Evolutionary conservation across 2,797 vertebrate genomes (phyloP), one percentile per base, ranked within the genome.

Genomic region (Chaunax sp.): DNA sequence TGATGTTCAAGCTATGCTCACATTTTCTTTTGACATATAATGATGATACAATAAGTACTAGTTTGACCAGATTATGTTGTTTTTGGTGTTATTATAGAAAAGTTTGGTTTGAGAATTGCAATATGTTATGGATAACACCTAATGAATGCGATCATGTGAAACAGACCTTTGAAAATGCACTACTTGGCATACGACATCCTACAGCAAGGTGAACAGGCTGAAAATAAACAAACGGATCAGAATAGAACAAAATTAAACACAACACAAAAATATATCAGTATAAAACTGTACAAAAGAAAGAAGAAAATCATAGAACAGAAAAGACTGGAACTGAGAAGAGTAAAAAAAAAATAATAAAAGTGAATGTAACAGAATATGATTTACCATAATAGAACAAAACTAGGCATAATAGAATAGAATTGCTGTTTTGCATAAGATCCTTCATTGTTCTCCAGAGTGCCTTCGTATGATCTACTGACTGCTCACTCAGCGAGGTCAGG

Each of bases 401-500:
- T 19, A 8, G 33, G 22, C 18, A 35, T 9, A 6, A 20, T 10
- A 51, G 1, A 62, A 10, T 22, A 25, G 6, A 45, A 53, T 28
- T 26, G 23, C 28, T 69, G 2, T 54, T 59, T 20, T 59, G 38
- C 22, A 65, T 57, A 19, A 50, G n/a, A 73, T 49, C 44, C n/a
- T 35, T 81, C 33, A 37, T 43, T 78, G 63, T 80, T 73, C 43
- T 35, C 59, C 30, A 22, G 43, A 33, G 22, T 61, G 57, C 69
- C 26, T 63, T 33, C 10, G 50, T 60, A 16, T 72, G 64, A 72
- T 75, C 64, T 46, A 54, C 69, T 75, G 62, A 64, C 75, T 81
- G 76, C 76, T 80, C 69, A 73, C 64, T 83, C 67, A 56, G 4
- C 86, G 64, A 58, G 62, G 87, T 91, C 87, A 87, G 52, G 67